These are phyloP conservation scores for Bibio marci DNA, from an alignment of 2,888 invertebrate species.

Conservation along the genomic window DNA sequence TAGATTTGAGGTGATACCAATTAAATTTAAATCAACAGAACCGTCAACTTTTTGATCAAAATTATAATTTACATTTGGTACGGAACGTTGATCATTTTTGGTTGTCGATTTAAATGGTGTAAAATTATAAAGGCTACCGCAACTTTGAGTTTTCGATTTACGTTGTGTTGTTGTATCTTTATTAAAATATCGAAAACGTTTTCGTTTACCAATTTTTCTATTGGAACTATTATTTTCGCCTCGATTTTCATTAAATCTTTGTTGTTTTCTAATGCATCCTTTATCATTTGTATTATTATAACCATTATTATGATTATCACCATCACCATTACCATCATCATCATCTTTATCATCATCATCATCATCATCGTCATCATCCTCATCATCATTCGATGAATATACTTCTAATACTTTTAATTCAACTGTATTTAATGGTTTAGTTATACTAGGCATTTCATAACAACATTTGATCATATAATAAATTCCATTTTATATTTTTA, in stretches of 20 bases:
- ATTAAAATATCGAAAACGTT: neutral
- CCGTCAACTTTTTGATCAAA: constrained; percentile 5
- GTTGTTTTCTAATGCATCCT: neutral
- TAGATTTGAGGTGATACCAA: neutral
- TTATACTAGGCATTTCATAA: constrained; percentile 3
- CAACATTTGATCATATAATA: too few species aligned
- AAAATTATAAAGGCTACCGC: constrained; percentile 10
- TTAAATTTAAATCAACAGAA: constrained; percentile 3
- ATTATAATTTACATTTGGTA: constrained; percentile 13
- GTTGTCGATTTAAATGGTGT: constrained; percentile 2
- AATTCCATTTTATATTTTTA: too few species aligned
- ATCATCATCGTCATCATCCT: neutral
- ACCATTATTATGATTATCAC: neutral
- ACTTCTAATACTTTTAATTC: constrained; percentile 35
- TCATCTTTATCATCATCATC: neutral
- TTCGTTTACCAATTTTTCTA: neutral
- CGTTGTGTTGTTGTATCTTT: neutral
- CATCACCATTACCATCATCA: neutral
- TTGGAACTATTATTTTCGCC: neutral
- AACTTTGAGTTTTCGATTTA: constrained; percentile 8
- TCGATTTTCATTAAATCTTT: too few species aligned
- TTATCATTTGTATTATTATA: neutral
- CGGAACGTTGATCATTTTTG: constrained; percentile 9
- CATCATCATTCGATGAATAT: constrained; percentile 14
- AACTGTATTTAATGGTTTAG: constrained; percentile 18